Conservation (phyloP, 2,797 vertebrate genomes). For the Poeciliopsis paucimaculata region DNA sequence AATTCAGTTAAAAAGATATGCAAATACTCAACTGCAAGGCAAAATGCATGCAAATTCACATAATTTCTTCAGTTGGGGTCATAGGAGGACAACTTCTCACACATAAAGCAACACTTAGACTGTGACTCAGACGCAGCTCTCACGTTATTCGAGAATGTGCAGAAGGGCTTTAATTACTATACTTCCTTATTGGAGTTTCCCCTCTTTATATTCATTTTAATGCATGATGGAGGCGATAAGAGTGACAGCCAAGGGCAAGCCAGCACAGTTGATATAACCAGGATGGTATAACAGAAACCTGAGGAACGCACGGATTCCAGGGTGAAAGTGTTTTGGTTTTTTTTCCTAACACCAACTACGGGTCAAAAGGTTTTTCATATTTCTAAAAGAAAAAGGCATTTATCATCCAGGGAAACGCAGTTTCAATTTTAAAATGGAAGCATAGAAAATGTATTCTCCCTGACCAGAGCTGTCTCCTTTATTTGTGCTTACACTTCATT, state of each 20-base stretch:
- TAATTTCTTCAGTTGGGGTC: constrained; percentile 39
- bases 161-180: constrained; percentile 17
- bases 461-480: constrained; percentile 37
- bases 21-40: constrained; percentile 72
- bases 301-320: constrained; percentile 31
- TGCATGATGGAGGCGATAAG: constrained; percentile 42
- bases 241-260: constrained; percentile 37
- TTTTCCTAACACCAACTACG: neutral
- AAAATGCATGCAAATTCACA: constrained; percentile 68
- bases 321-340: constrained; percentile 15
- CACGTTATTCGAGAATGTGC: constrained; percentile 25
- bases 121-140: constrained; percentile 37
- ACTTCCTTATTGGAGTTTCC: constrained; percentile 9
- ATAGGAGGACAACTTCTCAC: constrained; percentile 30
- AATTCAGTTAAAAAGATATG: constrained; percentile 63
- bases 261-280: neutral
- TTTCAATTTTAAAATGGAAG: constrained; percentile 15
- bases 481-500: constrained; percentile 65
- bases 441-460: constrained; percentile 14
- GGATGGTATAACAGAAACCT: constrained; percentile 35
- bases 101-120: constrained; percentile 28
- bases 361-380: neutral
- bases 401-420: neutral
- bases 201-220: constrained; percentile 42
- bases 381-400: constrained; percentile 4